Evolutionary conservation across 2,113 vertebrate species (phyloP), one percentile per base, ranked within the genome.

Genomic region (Erpornis zantholeuca): DNA sequence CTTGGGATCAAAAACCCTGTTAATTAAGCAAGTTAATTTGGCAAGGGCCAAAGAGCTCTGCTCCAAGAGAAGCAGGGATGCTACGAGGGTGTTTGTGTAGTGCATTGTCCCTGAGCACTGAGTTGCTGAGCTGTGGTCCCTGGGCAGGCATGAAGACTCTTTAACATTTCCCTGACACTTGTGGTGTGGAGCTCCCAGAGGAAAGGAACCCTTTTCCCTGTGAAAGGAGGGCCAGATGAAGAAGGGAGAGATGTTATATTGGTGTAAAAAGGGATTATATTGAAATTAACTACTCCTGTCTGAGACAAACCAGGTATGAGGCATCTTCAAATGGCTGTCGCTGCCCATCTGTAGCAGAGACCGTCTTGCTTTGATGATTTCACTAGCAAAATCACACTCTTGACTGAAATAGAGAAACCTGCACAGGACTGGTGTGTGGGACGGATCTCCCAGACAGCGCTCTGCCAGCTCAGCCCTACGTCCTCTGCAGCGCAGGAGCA

Each of bases 391-490:
- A 90, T 82, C 85, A 65, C 93, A 88, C 85, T 93, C 38, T 49
- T 92, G 93, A 93, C 82, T 94, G 92, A 95, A 96, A 93, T 7
- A 93, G 93, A 91, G 93, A 96, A 90, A 88, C 54, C 60, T 70
- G 64, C 65, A 10, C 59, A 91, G 75, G 92, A 40, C 76, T 56
- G 1, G 27, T 70, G 91, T 76, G 96, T 94, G 94, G 95, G 90
- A 80, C 0, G 59, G 87, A 52, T 82, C 91, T 91, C 91, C 84
- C 95, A 95, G 89, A 76, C 86, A 76, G 80, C 24, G 7, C 84
- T 79, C 45, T 88, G 86, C 82, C 96, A 92, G 79, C 95, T 96
- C 95, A 96, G 95, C 95, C 91, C 88, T 56, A 12, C 65, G 52
- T 91, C 95, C 91, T 91, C 33, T 86, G 88, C 95, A 70, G 92